Evolutionary conservation across 2,888 invertebrate genomes (phyloP).

Genomic region (Smittia sp.): DNA sequence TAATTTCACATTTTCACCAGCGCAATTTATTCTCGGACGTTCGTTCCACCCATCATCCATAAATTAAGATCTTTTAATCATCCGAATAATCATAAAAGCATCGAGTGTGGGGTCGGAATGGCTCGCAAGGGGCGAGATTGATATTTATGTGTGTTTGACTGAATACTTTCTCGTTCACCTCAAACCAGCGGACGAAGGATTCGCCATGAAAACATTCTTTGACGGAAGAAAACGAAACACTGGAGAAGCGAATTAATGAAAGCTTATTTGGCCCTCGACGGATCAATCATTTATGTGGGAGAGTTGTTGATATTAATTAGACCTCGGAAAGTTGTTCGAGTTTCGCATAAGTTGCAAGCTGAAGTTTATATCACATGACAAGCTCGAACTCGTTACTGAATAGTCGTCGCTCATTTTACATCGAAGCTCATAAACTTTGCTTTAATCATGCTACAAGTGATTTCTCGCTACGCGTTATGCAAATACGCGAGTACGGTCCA

Average conservation of each 20-base stretch:
- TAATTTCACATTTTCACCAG: slow-evolving; percentile 11
- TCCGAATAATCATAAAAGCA: slow-evolving; percentile 39
- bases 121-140: slow-evolving; percentile 15
- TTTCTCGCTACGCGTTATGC: neutral
- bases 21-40: neutral
- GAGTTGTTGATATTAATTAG: neutral
- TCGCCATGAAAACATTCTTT: neutral
- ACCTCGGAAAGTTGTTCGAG: too few relatives aligned
- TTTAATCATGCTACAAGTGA: neutral
- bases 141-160: slow-evolving; percentile 25
- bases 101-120: slow-evolving; percentile 16
- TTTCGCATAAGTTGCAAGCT: too few relatives aligned
- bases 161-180: neutral
- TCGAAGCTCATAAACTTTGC: neutral
- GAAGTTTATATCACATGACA: too few relatives aligned
- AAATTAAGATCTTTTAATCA: slow-evolving; percentile 41
- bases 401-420: too few relatives aligned
- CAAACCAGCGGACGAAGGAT: neutral
- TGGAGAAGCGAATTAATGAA: neutral
- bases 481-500: neutral
- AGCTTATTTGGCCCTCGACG: neutral
- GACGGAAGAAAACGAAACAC: neutral
- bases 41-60: slow-evolving; percentile 37
- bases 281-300: neutral
- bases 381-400: too few relatives aligned